Conservation (phyloP, 1,140 invertebrate species). For the Brachionus rubens region DNA sequence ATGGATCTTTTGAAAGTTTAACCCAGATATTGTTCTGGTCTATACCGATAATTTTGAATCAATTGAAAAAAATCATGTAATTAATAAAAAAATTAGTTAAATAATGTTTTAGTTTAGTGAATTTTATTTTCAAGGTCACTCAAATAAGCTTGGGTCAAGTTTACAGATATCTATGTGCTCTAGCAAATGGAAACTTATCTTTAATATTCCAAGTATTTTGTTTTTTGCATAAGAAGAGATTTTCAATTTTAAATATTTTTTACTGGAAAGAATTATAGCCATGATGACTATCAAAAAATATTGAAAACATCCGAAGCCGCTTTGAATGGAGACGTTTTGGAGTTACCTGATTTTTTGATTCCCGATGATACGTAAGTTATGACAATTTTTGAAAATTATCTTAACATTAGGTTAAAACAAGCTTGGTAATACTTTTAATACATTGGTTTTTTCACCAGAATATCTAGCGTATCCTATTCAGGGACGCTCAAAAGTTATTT, state of each 20-base stretch:
- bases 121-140: not conserved
- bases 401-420: not conserved
- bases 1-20: not conserved
- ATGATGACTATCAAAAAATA: not conserved
- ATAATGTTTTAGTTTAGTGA: not conserved
- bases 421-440: too few relatives aligned
- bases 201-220: slow-evolving; percentile 14
- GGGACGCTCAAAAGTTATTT: too few relatives aligned
- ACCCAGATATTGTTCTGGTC: slow-evolving; percentile 30
- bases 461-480: too few relatives aligned
- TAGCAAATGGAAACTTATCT: slow-evolving; percentile 37
- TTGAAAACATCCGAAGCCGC: not conserved
- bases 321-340: not conserved
- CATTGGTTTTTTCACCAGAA: too few relatives aligned
- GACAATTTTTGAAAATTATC: not conserved
- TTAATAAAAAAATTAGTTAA: not conserved
- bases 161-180: not conserved
- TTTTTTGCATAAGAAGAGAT: too few relatives aligned
- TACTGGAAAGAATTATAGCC: not conserved
- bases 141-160: not conserved
- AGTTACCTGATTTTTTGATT: not conserved
- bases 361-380: not conserved
- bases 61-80: not conserved
- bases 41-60: slow-evolving; percentile 2
- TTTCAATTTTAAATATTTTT: not conserved